These are phyloP conservation scores for Noctua fimbriata DNA, from an alignment of 2,888 invertebrate genomes.

Conservation along the genomic window DNA sequence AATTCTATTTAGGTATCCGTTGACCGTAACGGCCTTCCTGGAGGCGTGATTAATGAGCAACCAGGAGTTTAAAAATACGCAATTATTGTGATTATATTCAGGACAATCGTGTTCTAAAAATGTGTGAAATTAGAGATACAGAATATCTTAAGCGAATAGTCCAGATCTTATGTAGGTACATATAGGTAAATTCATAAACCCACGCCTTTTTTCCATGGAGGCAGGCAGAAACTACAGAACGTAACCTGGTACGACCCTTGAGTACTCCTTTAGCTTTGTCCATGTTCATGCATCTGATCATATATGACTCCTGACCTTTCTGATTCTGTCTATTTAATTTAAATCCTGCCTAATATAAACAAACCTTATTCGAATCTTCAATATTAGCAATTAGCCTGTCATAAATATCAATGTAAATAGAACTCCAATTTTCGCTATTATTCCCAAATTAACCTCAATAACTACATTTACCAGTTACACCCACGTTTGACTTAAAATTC, in stretches of 20 bases:
- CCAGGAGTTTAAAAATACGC: not conserved
- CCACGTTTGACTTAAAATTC: conserved; percentile 8
- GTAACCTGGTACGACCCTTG: not conserved
- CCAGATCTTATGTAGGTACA: not conserved
- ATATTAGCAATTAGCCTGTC: conserved; percentile 19
- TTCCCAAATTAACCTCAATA: not conserved
- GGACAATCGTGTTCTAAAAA: no score
- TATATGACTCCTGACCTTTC: no score
- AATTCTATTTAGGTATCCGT: not conserved
- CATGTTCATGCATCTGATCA: not conserved
- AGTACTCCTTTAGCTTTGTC: not conserved
- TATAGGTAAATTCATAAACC: no score
- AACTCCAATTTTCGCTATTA: conserved; percentile 3
- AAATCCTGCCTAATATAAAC: not conserved
- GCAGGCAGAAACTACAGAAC: not conserved
- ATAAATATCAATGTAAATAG: conserved; percentile 23
- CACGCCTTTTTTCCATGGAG: no score
- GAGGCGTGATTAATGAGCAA: not conserved
- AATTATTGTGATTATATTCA: not conserved
- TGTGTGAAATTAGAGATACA: not conserved
- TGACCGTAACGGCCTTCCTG: not conserved
- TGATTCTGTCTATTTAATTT: not conserved
- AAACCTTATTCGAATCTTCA: conserved; percentile 11
- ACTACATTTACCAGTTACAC: not conserved
- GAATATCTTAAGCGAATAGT: not conserved